phyloP scores from a whole-genome alignment of 23 tunicate genomes.

The Diplosoma virens region DNA sequence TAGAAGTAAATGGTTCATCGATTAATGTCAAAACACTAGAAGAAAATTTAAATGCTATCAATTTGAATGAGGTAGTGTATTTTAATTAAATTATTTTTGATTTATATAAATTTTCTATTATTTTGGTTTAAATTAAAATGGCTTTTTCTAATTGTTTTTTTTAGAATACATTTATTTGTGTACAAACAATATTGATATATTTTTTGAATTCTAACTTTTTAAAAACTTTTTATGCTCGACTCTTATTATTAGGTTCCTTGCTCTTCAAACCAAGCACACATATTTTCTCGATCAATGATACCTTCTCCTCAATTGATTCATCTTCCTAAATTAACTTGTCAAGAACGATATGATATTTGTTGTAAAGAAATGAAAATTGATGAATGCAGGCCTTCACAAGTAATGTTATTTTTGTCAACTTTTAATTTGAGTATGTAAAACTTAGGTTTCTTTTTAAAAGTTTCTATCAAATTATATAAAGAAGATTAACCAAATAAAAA shows the following conservation, averaged over 20 bases:
- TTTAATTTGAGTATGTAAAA: not conserved
- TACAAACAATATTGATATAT: no score
- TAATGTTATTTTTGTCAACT: not conserved
- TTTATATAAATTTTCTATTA: no score
- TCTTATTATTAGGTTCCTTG: constrained; percentile 5
- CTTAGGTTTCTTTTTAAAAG: no score
- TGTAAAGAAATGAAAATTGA: constrained; percentile 83
- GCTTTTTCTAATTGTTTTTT: no score
- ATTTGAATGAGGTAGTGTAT: constrained; percentile 5
- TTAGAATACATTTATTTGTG: no score
- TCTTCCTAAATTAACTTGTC: constrained; percentile 55
- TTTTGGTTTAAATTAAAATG: no score
- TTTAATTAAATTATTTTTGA: no score
- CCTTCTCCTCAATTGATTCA: constrained; percentile 32
- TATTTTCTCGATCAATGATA: not conserved
- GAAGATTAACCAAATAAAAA: no score
- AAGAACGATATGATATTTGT: constrained; percentile 76
- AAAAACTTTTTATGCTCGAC: not conserved
- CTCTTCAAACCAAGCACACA: constrained; percentile 9
- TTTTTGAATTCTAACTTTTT: no score
- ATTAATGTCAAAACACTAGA: not conserved
- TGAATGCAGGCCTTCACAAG: constrained; percentile 81
- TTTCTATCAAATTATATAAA: no score
- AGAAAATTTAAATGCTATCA: not conserved
- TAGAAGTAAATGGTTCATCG: not conserved